Conservation (phyloP, 2,888 invertebrate species). For the Sphaeridia pumilis region DNA sequence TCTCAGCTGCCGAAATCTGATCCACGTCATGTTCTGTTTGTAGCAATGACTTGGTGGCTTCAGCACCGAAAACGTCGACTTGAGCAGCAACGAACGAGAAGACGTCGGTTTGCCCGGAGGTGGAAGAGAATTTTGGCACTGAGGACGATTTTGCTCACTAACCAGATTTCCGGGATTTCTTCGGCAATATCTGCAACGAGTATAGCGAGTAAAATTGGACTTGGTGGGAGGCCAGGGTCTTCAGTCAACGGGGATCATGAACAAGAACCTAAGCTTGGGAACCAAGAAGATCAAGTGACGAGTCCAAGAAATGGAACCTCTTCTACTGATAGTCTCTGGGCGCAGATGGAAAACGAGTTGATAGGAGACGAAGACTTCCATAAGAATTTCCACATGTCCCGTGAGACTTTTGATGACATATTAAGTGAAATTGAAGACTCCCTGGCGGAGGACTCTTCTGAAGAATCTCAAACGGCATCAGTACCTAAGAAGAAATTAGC, state of each 20-base stretch:
- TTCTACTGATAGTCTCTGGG: conserved; percentile 22
- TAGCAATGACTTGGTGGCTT: conserved; percentile 33
- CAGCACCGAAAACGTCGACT: conserved; percentile 24
- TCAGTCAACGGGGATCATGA: conserved; percentile 22
- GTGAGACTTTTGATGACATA: conserved; percentile 25
- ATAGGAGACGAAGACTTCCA: conserved; percentile 20
- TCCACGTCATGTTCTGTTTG: conserved; percentile 26
- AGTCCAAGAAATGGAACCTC: not conserved
- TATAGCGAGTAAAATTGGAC: conserved; percentile 15
- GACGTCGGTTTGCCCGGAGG: conserved; percentile 27
- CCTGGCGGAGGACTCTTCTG: conserved; percentile 22
- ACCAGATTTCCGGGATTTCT: conserved; percentile 13
- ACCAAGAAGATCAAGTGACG: not conserved
- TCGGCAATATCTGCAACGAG: conserved; percentile 15
- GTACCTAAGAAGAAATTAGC: conserved; percentile 27
- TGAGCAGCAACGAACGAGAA: conserved; percentile 23
- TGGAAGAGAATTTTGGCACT: conserved; percentile 23
- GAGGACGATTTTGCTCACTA: conserved; percentile 22
- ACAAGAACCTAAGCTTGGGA: conserved; percentile 1
- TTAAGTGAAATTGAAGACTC: conserved; percentile 25
- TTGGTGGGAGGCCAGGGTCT: conserved; percentile 18
- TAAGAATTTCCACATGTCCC: conserved; percentile 25
- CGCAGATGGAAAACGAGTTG: conserved; percentile 18
- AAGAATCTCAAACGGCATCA: conserved; percentile 21
- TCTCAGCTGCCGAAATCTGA: conserved; percentile 26